These are phyloP conservation scores for Centruroides vittatus DNA, from an alignment of 1,140 invertebrate species.

Conservation along the genomic window DNA sequence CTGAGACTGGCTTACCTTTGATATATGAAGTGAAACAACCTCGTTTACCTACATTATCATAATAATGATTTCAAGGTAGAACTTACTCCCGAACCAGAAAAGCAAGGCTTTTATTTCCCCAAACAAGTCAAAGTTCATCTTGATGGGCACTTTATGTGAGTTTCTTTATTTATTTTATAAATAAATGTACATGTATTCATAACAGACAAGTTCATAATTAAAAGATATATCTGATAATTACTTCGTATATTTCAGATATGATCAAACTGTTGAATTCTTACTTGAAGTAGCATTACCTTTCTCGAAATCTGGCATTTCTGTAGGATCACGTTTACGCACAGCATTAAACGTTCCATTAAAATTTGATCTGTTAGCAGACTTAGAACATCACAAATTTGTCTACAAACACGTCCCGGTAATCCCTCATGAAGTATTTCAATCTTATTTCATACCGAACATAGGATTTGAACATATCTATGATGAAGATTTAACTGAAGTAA, in stretches of 20 bases:
- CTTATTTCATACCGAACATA: conserved; percentile 8
- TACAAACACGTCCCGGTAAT: conserved; percentile 5
- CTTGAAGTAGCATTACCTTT: conserved; percentile 3
- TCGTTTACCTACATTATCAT: conserved; percentile 2
- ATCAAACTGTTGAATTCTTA: too few relatives aligned
- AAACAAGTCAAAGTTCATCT: conserved; percentile 3
- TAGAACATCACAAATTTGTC: conserved; percentile 5
- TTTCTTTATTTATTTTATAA: neutral
- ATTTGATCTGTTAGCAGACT: conserved; percentile 2
- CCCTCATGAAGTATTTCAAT: conserved; percentile 9
- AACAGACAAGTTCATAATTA: too few relatives aligned
- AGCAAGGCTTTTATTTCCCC: conserved; percentile 5
- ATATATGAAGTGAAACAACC: conserved; percentile 12
- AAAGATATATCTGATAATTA: too few relatives aligned
- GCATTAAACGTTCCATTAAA: conserved; percentile 10
- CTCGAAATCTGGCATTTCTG: conserved; percentile 4
- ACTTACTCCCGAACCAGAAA: neutral
- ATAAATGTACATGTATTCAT: too few relatives aligned
- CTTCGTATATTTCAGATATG: too few relatives aligned
- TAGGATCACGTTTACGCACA: conserved; percentile 1
- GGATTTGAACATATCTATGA: neutral
- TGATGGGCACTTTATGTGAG: conserved; percentile 11
- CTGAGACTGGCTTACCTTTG: conserved; percentile 15
- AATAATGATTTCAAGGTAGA: conserved; percentile 13
- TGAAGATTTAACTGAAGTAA: too few relatives aligned